Percentiles rank a stretch among this genome's conserved stretches.
phyloP scores from a whole-genome alignment of 2,888 invertebrate genomes.

The Syrista parreyssii region DNA sequence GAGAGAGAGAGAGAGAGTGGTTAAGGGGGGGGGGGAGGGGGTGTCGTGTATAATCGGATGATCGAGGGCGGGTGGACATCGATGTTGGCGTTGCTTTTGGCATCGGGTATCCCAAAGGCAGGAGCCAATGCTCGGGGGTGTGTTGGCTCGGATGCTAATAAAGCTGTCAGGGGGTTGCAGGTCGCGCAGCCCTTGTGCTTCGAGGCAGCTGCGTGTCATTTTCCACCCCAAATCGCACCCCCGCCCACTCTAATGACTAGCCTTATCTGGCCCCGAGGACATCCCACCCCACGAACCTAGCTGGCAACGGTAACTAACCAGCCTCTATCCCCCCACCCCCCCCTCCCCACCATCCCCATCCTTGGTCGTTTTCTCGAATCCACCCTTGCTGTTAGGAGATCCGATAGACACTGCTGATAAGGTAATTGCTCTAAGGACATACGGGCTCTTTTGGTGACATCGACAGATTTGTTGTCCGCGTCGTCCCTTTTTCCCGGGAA shows the following conservation, averaged over 20 bases:
- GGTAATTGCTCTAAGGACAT: constrained; percentile 4
- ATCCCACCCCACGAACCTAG: constrained; percentile 1
- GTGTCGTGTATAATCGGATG: not conserved
- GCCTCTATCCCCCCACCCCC: not conserved
- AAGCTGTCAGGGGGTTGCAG: constrained; percentile 23
- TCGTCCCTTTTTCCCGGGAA: not conserved
- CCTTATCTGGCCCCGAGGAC: not conserved
- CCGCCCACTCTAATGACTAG: constrained; percentile 3
- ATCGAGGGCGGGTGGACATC: not conserved
- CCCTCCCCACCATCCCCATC: not conserved
- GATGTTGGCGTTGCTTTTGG: not conserved
- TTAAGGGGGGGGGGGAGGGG: too few relatives aligned
- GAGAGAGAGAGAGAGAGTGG: too few relatives aligned
- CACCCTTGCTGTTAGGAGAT: not conserved
- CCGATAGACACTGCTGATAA: not conserved
- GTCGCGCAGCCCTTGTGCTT: constrained; percentile 11
- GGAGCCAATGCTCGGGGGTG: not conserved
- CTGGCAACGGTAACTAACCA: not conserved
- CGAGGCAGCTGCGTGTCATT: constrained; percentile 7
- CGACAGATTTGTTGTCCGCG: not conserved
- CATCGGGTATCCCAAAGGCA: not conserved
- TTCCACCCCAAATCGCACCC: constrained; percentile 7
- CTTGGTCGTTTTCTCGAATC: not conserved
- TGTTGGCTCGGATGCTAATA: constrained; percentile 19
- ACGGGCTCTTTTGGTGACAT: not conserved